Evolutionary conservation across 2,113 vertebrate species (phyloP).

Genomic region (Axis porcinus): DNA sequence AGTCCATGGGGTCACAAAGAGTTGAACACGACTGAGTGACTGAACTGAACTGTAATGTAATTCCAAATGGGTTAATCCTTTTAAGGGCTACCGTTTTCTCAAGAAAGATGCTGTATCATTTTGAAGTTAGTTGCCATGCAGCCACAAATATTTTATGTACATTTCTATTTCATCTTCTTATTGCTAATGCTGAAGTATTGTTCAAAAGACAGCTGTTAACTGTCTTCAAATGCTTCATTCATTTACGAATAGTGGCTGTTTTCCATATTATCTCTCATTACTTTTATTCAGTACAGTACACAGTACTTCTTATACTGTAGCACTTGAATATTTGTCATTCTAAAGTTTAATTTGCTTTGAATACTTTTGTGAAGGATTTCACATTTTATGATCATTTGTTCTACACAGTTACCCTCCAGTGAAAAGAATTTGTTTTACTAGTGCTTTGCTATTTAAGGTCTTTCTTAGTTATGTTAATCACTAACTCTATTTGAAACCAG

Average conservation of each 20-base stretch:
- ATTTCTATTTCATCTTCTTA: neutral
- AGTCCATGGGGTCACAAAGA: neutral
- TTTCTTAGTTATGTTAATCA: neutral
- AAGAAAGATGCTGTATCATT: neutral
- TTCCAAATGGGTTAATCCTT: neutral
- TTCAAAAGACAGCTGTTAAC: neutral
- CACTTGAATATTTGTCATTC: conserved; percentile 24
- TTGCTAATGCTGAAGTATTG: neutral
- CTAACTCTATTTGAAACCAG: neutral
- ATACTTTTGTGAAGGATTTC: neutral
- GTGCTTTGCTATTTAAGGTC: neutral
- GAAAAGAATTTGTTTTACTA: conserved; percentile 35
- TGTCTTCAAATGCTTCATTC: neutral
- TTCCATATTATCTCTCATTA: neutral
- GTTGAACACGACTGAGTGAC: accelerated
- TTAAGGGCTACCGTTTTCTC: neutral
- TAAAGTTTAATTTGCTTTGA: conserved; percentile 21
- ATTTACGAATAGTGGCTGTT: neutral
- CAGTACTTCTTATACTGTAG: neutral
- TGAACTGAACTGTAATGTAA: neutral
- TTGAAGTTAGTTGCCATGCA: neutral
- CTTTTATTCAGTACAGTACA: neutral
- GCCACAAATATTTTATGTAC: neutral
- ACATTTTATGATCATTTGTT: neutral
- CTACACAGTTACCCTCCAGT: neutral